A percentile compares a stretch with the other conserved stretches of the same genome.
phyloP scores from a whole-genome alignment of 64 coral and sea anemone species.

The Hydrozoanthus tunicans region DNA sequence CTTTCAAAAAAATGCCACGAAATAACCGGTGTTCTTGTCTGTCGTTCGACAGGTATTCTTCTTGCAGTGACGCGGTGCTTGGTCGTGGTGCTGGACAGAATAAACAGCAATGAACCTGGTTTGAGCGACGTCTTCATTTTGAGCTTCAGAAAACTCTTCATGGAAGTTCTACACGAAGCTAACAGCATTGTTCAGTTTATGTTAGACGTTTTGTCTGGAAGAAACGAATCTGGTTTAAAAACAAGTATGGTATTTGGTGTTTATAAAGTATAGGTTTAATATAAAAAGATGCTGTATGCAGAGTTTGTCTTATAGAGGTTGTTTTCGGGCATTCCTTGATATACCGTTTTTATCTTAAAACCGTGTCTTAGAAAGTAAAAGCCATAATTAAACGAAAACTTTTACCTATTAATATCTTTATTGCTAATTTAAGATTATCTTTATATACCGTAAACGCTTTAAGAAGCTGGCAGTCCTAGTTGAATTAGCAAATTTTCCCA shows the following conservation, averaged over 20 bases:
- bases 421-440: no score
- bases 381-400: no score
- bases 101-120: not conserved
- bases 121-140: constrained; percentile 1
- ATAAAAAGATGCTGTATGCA: no score
- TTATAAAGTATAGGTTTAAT: no score
- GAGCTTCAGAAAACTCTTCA: constrained; percentile 25
- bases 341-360: no score
- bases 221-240: not conserved
- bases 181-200: constrained; percentile 34
- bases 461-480: no score
- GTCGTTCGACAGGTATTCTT: not conserved
- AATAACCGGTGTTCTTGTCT: not conserved
- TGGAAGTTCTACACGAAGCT: constrained; percentile 36
- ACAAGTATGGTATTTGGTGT: not conserved
- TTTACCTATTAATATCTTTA: no score
- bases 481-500: no score
- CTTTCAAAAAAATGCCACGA: not conserved
- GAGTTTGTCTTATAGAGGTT: no score
- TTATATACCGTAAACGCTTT: no score
- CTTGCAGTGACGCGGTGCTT: constrained; percentile 14
- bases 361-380: no score
- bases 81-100: constrained; percentile 12
- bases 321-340: no score
- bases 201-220: constrained; percentile 58